Evolutionary conservation across 35 echinoderm and acorn worm species (phyloP).

Genomic region (Patiria miniata): DNA sequence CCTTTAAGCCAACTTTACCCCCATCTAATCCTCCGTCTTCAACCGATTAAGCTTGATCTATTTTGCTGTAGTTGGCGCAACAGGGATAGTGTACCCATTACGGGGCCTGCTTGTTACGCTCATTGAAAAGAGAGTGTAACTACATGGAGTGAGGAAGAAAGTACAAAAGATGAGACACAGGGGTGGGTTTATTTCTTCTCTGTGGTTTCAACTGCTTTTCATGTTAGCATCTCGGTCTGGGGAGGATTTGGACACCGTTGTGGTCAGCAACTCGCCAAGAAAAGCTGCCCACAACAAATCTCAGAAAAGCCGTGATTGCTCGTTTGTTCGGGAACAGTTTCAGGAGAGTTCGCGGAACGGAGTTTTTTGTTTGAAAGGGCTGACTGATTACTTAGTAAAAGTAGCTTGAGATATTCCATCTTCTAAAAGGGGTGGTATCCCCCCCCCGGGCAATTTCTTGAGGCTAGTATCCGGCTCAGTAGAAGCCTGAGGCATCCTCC

Average conservation of each 20-base stretch:
- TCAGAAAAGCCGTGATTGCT: constrained; percentile 2
- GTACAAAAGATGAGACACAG: neutral
- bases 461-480: neutral
- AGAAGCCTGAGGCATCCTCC: neutral
- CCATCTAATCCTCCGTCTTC: no score
- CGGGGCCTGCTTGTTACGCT: neutral
- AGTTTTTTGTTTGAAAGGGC: no score
- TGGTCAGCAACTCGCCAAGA: neutral
- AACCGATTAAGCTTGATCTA: no score
- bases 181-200: neutral
- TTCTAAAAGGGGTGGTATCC: neutral
- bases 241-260: constrained; percentile 1
- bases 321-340: no score
- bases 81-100: neutral
- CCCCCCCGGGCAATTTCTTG: neutral
- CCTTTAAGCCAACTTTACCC: no score
- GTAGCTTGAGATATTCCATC: no score
- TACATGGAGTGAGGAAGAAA: neutral
- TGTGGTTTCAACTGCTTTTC: neutral
- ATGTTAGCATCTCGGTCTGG: neutral
- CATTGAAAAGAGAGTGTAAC: neutral
- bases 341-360: no score
- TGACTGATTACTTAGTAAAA: no score
- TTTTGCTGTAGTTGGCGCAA: neutral
- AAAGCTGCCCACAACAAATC: neutral